phyloP scores from a whole-genome alignment of 2,113 vertebrate species.

The Cyprinodon variegatus region DNA sequence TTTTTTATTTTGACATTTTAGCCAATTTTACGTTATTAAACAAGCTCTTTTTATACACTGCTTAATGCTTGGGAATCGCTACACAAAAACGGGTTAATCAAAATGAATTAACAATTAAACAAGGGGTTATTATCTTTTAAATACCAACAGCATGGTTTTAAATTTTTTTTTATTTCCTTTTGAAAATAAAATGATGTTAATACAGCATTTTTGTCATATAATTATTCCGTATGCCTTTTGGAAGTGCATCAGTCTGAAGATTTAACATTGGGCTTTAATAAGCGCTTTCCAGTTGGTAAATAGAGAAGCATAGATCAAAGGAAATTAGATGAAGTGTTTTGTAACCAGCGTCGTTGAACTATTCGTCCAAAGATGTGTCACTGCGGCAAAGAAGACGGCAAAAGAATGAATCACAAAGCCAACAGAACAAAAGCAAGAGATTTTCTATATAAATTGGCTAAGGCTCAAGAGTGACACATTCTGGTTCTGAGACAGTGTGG shows the following conservation, averaged over 20 bases:
- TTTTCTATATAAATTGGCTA: slow-evolving; percentile 31
- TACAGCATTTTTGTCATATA: background rate
- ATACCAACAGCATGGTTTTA: background rate
- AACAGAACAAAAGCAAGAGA: slow-evolving; percentile 6
- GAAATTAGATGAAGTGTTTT: background rate
- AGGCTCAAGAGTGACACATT: slow-evolving; percentile 32
- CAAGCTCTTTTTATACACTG: too few relatives aligned
- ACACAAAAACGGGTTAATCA: background rate
- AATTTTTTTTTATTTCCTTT: too few relatives aligned
- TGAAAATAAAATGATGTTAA: too few relatives aligned
- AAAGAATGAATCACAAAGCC: slow-evolving; percentile 41
- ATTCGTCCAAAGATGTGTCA: slow-evolving; percentile 24
- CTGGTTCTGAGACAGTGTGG: slow-evolving; percentile 5
- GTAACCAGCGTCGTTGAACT: background rate
- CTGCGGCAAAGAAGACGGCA: slow-evolving; percentile 17
- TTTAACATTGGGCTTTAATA: background rate
- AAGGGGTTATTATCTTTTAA: background rate
- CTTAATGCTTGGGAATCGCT: background rate
- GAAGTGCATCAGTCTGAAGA: background rate
- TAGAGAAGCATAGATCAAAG: background rate
- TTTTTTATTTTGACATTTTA: background rate
- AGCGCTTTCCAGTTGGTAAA: background rate
- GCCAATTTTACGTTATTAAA: too few relatives aligned
- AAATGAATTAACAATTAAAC: background rate
- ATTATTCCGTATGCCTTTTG: background rate